Conservation (phyloP, 2,113 vertebrate species). For the Pungitius pungitius region DNA sequence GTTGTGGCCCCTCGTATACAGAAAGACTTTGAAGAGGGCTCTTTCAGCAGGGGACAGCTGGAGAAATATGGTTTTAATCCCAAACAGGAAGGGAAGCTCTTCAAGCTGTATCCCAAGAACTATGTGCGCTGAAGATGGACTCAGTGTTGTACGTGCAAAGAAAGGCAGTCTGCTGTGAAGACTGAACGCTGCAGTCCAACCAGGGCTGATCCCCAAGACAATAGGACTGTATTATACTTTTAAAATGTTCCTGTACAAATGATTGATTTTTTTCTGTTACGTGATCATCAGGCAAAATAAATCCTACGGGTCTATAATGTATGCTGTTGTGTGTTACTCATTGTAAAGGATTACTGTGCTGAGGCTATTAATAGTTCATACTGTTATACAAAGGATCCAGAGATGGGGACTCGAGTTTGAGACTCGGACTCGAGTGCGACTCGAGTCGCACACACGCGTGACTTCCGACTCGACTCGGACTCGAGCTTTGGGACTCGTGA, state of each 20-base stretch:
- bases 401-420: no score
- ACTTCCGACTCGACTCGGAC: no score
- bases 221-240: not conserved
- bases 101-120: conserved; percentile 93
- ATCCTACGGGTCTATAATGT: not conserved
- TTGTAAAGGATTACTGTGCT: not conserved
- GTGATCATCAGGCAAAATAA: conserved; percentile 3
- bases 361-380: not conserved
- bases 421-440: no score
- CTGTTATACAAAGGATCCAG: not conserved
- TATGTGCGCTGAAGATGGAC: conserved; percentile 80
- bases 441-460: no score
- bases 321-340: not conserved
- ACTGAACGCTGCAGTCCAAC: conserved; percentile 6
- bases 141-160: not conserved
- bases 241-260: not conserved
- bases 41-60: conserved; percentile 79
- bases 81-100: conserved; percentile 90
- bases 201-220: not conserved
- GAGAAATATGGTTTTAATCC: conserved; percentile 92
- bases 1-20: conserved; percentile 84
- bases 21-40: conserved; percentile 84
- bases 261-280: not conserved
- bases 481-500: no score
- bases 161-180: not conserved